Percentiles rank a stretch among this genome's conserved stretches.
Conservation (phyloP, 2,113 vertebrate species). For the Antechinus flavipes region DNA sequence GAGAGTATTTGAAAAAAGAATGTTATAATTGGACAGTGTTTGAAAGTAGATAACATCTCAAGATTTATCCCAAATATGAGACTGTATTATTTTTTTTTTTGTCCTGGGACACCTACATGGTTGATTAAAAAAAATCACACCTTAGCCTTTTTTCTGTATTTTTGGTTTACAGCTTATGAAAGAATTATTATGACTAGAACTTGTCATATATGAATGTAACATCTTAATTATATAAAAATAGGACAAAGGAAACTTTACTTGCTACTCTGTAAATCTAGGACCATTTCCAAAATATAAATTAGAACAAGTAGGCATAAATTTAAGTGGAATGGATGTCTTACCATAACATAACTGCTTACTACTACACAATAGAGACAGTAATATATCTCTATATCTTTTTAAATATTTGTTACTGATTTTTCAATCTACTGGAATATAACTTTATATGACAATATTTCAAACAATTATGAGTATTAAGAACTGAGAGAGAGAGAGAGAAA, state of each 20-base stretch:
- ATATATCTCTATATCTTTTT: conserved; percentile 15
- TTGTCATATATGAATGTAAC: conserved; percentile 2
- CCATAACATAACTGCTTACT: neutral
- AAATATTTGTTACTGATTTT: neutral
- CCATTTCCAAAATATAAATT: conserved; percentile 44
- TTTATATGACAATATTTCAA: neutral
- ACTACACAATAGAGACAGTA: neutral
- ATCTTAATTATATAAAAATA: conserved; percentile 51
- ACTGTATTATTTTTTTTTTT: neutral
- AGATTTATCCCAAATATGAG: neutral
- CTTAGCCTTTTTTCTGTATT: conserved; percentile 2
- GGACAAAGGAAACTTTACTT: conserved; percentile 19
- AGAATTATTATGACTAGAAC: conserved; percentile 22
- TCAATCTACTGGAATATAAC: neutral
- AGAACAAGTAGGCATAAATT: conserved; percentile 34
- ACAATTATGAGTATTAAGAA: neutral
- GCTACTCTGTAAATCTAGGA: conserved; percentile 6
- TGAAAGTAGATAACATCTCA: neutral
- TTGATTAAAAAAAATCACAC: conserved; percentile 25
- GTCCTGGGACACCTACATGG: neutral
- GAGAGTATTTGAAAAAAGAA: neutral
- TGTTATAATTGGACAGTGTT: neutral
- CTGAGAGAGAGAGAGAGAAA: neutral
- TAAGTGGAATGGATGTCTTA: neutral
- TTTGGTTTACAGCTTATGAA: conserved; percentile 5